phyloP scores from a whole-genome alignment of 2,113 vertebrate genomes.

The Hydropotes inermis region DNA sequence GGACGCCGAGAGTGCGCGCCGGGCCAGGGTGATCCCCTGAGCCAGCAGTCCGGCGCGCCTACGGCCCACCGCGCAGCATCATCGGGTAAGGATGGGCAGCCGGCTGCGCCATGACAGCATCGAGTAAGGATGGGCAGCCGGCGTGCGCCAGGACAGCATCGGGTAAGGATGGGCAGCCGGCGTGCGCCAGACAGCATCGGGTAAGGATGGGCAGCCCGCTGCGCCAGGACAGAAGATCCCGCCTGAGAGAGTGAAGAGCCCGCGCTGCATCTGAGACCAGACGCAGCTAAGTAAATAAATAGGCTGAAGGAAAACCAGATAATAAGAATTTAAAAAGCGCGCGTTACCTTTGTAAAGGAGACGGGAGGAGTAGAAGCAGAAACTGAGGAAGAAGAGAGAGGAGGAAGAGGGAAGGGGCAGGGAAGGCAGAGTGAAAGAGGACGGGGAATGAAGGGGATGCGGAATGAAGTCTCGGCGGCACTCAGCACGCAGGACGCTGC shows the following conservation, averaged over 20 bases:
- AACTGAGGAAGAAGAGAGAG: background rate
- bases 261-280: background rate
- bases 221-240: background rate
- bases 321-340: background rate
- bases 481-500: background rate
- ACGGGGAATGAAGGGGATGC: background rate
- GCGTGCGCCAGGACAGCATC: too few relatives aligned
- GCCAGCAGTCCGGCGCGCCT: background rate
- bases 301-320: background rate
- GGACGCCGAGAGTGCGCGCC: too few relatives aligned
- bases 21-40: too few relatives aligned
- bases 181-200: too few relatives aligned
- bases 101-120: too few relatives aligned
- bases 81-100: too few relatives aligned
- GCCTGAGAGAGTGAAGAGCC: background rate
- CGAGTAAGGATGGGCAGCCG: too few relatives aligned
- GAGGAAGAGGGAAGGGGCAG: fast-evolving
- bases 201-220: too few relatives aligned
- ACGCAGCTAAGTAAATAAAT: background rate
- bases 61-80: background rate
- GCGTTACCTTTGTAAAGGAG: background rate
- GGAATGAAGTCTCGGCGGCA: too few relatives aligned
- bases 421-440: background rate
- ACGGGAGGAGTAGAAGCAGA: background rate
- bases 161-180: too few relatives aligned